Percentiles rank a stretch among this genome's conserved stretches.
These are phyloP conservation scores for Atrina japonica DNA, from an alignment of 2,888 invertebrate species.

Conservation along the genomic window DNA sequence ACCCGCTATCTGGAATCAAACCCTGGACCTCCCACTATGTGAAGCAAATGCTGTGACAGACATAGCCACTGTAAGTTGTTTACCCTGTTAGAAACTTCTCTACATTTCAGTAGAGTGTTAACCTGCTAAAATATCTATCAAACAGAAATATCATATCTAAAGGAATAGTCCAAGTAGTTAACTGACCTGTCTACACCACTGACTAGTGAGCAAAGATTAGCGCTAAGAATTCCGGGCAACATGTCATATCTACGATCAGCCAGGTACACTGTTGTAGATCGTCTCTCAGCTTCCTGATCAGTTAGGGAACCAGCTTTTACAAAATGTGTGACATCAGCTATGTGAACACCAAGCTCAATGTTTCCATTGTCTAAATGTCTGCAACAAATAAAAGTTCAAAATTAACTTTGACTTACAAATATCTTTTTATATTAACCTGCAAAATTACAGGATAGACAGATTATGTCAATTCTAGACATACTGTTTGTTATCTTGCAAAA, in stretches of 20 bases:
- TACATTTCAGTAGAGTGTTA: too few species aligned
- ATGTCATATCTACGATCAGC: constrained; percentile 79
- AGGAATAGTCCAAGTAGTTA: too few species aligned
- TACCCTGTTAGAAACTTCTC: too few species aligned
- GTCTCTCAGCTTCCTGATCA: constrained; percentile 64
- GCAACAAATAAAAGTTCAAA: constrained; percentile 19
- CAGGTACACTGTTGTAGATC: constrained; percentile 72
- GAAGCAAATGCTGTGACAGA: too few species aligned
- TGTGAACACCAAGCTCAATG: constrained; percentile 74
- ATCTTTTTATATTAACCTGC: too few species aligned
- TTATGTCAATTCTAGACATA: background rate
- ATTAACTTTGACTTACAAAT: too few species aligned
- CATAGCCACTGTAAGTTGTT: too few species aligned
- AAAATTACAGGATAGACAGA: background rate
- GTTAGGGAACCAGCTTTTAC: constrained; percentile 63
- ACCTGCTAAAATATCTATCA: too few species aligned
- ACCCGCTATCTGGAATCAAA: too few species aligned
- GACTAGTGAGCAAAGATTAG: constrained; percentile 77
- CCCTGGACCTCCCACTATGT: too few species aligned
- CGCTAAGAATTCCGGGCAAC: constrained; percentile 77
- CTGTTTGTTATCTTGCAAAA: background rate
- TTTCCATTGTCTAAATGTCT: constrained; percentile 72
- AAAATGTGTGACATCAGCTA: constrained; percentile 73
- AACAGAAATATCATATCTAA: too few species aligned
- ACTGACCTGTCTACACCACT: constrained; percentile 76